Conservation (phyloP, 2,113 vertebrate genomes). For the Alexandromys fortis region DNA sequence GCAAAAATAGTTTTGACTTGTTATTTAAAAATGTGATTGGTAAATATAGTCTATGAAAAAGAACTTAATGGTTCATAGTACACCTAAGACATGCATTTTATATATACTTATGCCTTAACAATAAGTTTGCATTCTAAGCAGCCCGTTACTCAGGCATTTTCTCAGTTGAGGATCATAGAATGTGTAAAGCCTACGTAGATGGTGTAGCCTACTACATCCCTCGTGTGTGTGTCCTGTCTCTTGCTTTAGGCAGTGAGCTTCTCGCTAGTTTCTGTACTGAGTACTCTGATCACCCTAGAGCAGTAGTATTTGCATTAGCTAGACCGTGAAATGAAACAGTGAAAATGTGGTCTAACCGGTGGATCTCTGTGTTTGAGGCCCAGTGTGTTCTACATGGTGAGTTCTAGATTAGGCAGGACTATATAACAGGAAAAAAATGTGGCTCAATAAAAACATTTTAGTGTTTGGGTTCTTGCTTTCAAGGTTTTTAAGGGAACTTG, state of each 20-base stretch:
- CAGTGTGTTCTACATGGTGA: neutral
- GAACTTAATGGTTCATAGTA: neutral
- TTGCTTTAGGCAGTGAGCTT: neutral
- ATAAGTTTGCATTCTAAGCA: neutral
- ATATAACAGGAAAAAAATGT: no score
- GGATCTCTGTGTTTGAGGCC: neutral
- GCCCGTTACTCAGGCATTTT: neutral
- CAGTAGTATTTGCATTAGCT: neutral
- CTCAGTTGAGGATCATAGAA: neutral
- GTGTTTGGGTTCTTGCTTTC: neutral
- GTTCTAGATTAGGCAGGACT: neutral
- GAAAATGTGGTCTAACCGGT: neutral
- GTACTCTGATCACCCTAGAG: neutral
- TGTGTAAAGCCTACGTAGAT: neutral
- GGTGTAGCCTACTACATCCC: neutral
- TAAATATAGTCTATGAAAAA: constrained; percentile 39
- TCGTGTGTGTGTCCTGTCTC: no score
- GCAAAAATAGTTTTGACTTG: constrained; percentile 43
- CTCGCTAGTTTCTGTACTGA: neutral
- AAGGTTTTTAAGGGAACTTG: neutral
- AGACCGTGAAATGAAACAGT: neutral
- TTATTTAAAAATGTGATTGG: constrained; percentile 4
- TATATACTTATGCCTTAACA: neutral
- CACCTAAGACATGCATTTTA: neutral
- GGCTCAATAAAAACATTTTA: neutral